Base-by-base conservation (phyloP, 1,140 invertebrate genomes). In the Temnothorax longispinosus region DNA sequence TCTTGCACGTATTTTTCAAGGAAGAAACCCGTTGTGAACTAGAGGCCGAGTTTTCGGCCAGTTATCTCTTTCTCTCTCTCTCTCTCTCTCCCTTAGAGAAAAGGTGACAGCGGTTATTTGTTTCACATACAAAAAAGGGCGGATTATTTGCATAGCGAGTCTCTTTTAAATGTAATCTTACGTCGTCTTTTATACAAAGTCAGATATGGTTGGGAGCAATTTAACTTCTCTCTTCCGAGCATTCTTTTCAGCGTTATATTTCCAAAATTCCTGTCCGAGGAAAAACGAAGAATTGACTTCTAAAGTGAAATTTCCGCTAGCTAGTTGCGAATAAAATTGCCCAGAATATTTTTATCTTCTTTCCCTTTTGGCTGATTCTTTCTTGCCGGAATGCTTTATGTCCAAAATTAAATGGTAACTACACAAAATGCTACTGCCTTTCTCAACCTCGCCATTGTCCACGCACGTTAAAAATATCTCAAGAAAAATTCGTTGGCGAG, bases 1-100 rank as follows among this genome's bases (percentile, higher is more conserved):
- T 84, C 80, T 84, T 74, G 69, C 80, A 44, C 80, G 69, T 84
- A 84, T 84, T 74, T 75, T 60, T 75, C 80, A 60, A 75, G 80
- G 4, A 74, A 47, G 41, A 75, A 84, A 74, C 69, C 54, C 54
- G 54, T 50, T 60, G 41, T 44, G n/a, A 60, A 50, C 54, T 74
- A 74, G 41, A 60, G 67, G 67, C 54, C 52, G 80, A 35, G 74
- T 84, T 74, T 54, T 67, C 62, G 60, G 32, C 44, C n/a, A 47
- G 32, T 47, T 78, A 11, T 44, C 15, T 58, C 54, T 41, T 7
- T 65, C 62, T 38, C 18, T 38, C 35, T 38, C 38, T 13, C 64
- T 21, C 35, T 56, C 18, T 64, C 8, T 64, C 56, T 38, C 21
- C 4, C 52, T 54, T 54, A 4, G n/a, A 35, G 27, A 74, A 47